phyloP scores from a whole-genome alignment of 2,888 invertebrate species.

The Argynnis bischoffii region DNA sequence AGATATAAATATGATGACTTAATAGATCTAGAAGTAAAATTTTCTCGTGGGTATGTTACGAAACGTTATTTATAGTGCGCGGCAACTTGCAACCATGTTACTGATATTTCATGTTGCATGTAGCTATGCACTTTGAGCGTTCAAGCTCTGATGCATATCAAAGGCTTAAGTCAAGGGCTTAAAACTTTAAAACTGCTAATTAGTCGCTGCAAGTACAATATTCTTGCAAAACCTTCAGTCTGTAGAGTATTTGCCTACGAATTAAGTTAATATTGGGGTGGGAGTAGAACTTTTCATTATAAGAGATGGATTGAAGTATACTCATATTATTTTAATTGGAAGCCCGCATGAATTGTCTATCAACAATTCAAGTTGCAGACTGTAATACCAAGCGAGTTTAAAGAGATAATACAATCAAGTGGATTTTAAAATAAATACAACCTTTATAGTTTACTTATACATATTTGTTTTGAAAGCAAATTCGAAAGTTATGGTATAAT shows the following conservation, averaged over 20 bases:
- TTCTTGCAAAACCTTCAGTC: conserved; percentile 12
- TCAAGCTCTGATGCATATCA: conserved; percentile 23
- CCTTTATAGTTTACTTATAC: background rate
- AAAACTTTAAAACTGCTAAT: conserved; percentile 25
- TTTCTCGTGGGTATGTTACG: background rate
- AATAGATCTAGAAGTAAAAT: too few species aligned
- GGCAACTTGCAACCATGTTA: background rate
- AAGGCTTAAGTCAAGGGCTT: conserved; percentile 22
- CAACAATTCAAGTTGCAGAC: background rate
- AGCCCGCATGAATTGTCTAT: conserved; percentile 23
- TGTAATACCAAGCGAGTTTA: too few species aligned
- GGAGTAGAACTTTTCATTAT: conserved; percentile 21
- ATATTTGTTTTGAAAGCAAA: background rate
- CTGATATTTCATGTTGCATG: background rate
- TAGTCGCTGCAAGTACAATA: conserved; percentile 20
- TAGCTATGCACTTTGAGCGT: conserved; percentile 1
- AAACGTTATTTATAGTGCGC: background rate
- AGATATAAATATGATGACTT: too few species aligned
- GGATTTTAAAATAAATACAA: background rate
- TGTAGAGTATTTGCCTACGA: conserved; percentile 25
- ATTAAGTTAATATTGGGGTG: conserved; percentile 29
- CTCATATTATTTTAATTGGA: conserved; percentile 28
- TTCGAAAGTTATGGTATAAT: background rate
- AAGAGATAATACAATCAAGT: background rate
- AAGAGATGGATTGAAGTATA: conserved; percentile 26